Base-by-base conservation (phyloP, 1,140 invertebrate genomes). In the Holcopasites calliopsidis region DNA sequence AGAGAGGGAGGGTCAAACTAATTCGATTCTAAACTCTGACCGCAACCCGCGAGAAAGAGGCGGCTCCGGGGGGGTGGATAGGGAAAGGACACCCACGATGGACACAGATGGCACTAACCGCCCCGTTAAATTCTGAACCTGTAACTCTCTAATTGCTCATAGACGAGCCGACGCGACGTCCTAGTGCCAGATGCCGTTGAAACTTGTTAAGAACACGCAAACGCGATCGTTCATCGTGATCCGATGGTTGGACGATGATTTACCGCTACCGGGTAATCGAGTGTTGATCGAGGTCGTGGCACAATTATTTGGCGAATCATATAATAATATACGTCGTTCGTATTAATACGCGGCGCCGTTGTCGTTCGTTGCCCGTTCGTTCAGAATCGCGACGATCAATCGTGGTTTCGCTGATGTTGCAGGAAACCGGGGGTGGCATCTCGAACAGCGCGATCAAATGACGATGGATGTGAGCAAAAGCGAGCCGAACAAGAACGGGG, bases 401-500 rank as follows among this genome's bases (percentile, higher is more conserved):
- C 4, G 33, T 23, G 40, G 18, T 44, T 62, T 54, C 26, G 28
- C 8, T 23, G 18, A 35, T 57, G 76, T 82, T 1, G 65, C 82
- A 80, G 33, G 50, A 23, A 55, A 16, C 10, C 13, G 1, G 11
- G 13, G 10, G 23, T 23, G 33, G 50, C 50, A 5, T 26, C 28
- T n/a, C 13, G 18, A 71, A 13, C 38, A 55, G 28, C 28, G 18
- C n/a, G 54, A 74, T 71, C 88, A 88, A 83, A 92, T 92, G 89
- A 93, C 92, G 87, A 93, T 93, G 92, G 93, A 93, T 87, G 91
- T 92, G 65, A 91, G 85, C 75, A 93, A 93, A 85, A 90, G 90
- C 35, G 92, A 93, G 79, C 84, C 90, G 23, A 90, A 89, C 64
- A 84, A 80, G 80, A 88, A 90, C 83, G 87, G 91, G 79, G 82